Base-by-base conservation (phyloP, 2,888 invertebrate genomes). In the Keiferia lycopersicella region DNA sequence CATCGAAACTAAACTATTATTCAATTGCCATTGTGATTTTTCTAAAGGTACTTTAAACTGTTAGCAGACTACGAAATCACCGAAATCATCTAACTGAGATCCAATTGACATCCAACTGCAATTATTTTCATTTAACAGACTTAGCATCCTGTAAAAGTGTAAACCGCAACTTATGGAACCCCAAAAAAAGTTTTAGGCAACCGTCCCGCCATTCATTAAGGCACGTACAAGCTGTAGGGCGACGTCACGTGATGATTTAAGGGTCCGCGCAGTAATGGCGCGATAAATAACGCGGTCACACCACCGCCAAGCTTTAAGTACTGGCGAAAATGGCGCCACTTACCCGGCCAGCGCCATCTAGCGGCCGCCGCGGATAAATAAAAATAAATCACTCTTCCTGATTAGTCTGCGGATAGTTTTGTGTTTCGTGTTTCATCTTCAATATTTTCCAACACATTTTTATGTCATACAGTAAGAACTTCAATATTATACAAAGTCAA, bases 191-290 rank as follows among this genome's bases (percentile, higher is more conserved):
- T 83, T 83, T 85, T 79, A 69, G 78, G 80, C 76, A 78, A 67
- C 74, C 81, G 80, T 81, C 84, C 79, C 84, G 79, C 85, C 90
- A 89, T 91, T 90, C 90, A 91, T 91, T 91, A 91, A 81, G 81
- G 80, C 83, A 85, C 86, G 85, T 86, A 84, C 86, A 81, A 79
- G 78, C 74, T 73, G 75, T 78, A 79, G 81, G 82, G 80, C 80
- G 81, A 80, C 80, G 91, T 90, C 91, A 87, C 85, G 86, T 82
- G 87, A 92, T 92, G 92, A 92, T 92, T 92, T 92, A 92, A 86
- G 82, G 87, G 83, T 75, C 81, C 78, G 79, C 79, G 82, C 86
- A 77, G 86, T 92, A 92, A 92, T 92, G 92, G 92, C 75, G 87
- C 91, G 88, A 92, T 92, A 92, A 92, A 92, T 92, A 91, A 90